Evolutionary conservation across 2,888 invertebrate species (phyloP).

Genomic region (Perizoma affinitatum): DNA sequence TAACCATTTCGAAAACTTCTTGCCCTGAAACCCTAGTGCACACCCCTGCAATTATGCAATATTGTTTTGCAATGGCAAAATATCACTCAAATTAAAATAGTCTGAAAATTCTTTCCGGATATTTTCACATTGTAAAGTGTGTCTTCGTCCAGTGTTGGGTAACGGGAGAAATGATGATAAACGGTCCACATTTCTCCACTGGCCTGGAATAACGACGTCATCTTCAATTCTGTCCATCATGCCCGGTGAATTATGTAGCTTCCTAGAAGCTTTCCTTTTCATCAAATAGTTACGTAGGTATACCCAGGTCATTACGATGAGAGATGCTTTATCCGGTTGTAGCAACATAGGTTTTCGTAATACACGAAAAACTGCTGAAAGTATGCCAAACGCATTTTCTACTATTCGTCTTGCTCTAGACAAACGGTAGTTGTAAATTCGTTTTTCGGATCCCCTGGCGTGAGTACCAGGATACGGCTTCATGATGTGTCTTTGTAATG

Average conservation of each 20-base stretch:
- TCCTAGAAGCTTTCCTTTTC: slow-evolving; percentile 37
- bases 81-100: slow-evolving; percentile 33
- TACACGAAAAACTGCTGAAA: slow-evolving; percentile 26
- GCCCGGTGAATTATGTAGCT: slow-evolving; percentile 31
- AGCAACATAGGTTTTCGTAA: slow-evolving; percentile 33
- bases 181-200: slow-evolving; percentile 36
- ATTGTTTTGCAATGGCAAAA: slow-evolving; percentile 36
- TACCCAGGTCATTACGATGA: slow-evolving; percentile 39
- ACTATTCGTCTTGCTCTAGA: slow-evolving; percentile 30
- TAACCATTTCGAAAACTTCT: too few relatives aligned
- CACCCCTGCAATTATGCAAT: slow-evolving; percentile 16
- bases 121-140: slow-evolving; percentile 20
- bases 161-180: slow-evolving; percentile 34
- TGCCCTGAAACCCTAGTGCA: too few relatives aligned
- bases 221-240: slow-evolving; percentile 37
- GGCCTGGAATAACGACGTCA: slow-evolving; percentile 35
- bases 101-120: slow-evolving; percentile 32
- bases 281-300: slow-evolving; percentile 40
- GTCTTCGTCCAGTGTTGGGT: slow-evolving; percentile 34
- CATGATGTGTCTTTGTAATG: slow-evolving; percentile 27
- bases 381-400: slow-evolving; percentile 31
- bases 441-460: slow-evolving; percentile 23
- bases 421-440: slow-evolving; percentile 25
- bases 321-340: slow-evolving; percentile 41
- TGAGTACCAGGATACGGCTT: slow-evolving; percentile 29